Conservation (phyloP, 2,113 vertebrate genomes). For the Physeter macrocephalus region DNA sequence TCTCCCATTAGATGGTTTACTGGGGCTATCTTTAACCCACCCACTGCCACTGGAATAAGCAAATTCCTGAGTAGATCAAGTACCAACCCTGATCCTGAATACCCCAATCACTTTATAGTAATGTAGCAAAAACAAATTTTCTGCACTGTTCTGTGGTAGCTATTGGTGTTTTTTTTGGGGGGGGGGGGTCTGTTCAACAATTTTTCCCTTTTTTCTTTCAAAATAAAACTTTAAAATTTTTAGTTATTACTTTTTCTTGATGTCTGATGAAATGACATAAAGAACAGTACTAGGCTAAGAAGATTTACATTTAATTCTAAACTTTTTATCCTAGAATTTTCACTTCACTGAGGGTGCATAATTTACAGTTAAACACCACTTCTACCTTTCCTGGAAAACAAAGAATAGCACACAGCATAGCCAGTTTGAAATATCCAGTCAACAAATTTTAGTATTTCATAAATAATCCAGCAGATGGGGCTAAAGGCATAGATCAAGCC, state of each 20-base stretch:
- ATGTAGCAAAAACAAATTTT: background rate
- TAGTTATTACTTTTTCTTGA: background rate
- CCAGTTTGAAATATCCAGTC: background rate
- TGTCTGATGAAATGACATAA: background rate
- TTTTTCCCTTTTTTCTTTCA: background rate
- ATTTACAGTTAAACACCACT: background rate
- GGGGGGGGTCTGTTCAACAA: background rate
- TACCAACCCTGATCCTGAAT: background rate
- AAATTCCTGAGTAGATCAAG: background rate
- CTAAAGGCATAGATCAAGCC: conserved; percentile 29
- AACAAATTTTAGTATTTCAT: conserved; percentile 12
- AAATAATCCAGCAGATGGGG: conserved; percentile 77
- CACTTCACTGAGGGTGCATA: background rate
- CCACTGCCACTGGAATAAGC: background rate
- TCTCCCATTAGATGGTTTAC: background rate
- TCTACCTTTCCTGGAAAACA: conserved; percentile 8
- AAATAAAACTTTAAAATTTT: background rate
- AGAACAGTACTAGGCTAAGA: background rate
- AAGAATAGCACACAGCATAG: background rate
- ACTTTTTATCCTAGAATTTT: background rate
- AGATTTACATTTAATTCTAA: conserved; percentile 14
- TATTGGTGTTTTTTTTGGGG: background rate
- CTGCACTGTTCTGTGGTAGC: background rate
- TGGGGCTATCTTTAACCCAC: background rate
- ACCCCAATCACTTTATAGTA: background rate